phyloP scores from a whole-genome alignment of 1,140 invertebrate species.

The Trigoniulus corallinus region DNA sequence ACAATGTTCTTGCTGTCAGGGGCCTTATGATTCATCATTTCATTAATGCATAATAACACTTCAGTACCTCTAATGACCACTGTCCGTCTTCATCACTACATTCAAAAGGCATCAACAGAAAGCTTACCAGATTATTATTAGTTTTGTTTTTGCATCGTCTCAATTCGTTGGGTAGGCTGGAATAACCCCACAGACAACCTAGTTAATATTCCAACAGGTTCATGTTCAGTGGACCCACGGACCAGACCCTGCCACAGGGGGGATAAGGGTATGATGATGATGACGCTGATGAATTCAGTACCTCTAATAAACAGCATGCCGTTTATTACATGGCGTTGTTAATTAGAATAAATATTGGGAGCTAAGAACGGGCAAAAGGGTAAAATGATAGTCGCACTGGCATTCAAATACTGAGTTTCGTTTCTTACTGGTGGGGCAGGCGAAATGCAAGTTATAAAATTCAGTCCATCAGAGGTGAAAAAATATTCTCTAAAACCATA shows the following conservation, averaged over 20 bases:
- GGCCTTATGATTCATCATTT: neutral
- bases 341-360: neutral
- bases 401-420: neutral
- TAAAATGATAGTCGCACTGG: neutral
- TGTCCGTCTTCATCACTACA: neutral
- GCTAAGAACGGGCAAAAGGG: neutral
- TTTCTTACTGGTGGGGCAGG: neutral
- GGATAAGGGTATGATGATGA: too few species aligned
- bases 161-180: too few species aligned
- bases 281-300: neutral
- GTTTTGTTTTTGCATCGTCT: too few species aligned
- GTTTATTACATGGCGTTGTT: neutral
- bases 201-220: too few species aligned
- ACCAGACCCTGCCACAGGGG: too few species aligned
- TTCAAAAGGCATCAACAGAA: neutral
- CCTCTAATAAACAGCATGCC: neutral
- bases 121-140: neutral
- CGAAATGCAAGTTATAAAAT: neutral
- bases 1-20: too few species aligned
- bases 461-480: too few species aligned
- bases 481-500: too few species aligned
- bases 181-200: neutral
- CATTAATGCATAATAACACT: too few species aligned
- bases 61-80: neutral
- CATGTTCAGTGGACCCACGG: too few species aligned